These are phyloP conservation scores for Nestor notabilis DNA, from an alignment of 2,113 vertebrate genomes.

Conservation along the genomic window DNA sequence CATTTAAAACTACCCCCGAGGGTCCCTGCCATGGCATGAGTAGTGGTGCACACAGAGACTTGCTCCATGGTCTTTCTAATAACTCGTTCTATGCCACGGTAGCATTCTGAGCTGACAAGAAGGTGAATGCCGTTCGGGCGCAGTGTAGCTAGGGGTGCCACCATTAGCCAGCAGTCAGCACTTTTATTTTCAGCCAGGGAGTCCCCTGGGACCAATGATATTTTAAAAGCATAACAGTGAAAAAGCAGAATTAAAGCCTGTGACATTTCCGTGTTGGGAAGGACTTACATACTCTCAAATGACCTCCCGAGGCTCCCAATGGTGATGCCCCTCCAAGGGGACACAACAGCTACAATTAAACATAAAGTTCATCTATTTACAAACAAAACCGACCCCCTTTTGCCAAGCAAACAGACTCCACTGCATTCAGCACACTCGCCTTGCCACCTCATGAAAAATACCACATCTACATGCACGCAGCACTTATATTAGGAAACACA, in stretches of 20 bases:
- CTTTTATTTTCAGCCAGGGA: slow-evolving; percentile 58
- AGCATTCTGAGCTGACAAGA: neutral
- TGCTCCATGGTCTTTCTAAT: neutral
- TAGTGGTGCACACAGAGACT: accelerated
- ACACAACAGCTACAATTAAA: neutral
- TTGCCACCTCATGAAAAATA: neutral
- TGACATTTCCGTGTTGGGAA: slow-evolving; percentile 13
- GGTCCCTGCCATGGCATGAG: neutral
- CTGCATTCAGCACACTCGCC: neutral
- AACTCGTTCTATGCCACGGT: accelerated
- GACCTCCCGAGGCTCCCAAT: neutral
- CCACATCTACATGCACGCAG: accelerated
- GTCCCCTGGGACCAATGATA: slow-evolving; percentile 51
- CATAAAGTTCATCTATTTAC: neutral
- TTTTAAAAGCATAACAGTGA: slow-evolving; percentile 59
- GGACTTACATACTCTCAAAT: slow-evolving; percentile 7
- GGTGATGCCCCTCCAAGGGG: neutral
- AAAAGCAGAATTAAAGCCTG: slow-evolving; percentile 60
- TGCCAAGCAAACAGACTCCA: neutral
- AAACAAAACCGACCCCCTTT: neutral
- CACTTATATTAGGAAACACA: neutral
- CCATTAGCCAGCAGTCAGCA: slow-evolving; percentile 36
- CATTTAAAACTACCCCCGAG: neutral
- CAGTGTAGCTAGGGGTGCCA: neutral
- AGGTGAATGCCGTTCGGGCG: neutral